Base-by-base conservation (phyloP, 2,113 vertebrate species). In the Lontra canadensis region DNA sequence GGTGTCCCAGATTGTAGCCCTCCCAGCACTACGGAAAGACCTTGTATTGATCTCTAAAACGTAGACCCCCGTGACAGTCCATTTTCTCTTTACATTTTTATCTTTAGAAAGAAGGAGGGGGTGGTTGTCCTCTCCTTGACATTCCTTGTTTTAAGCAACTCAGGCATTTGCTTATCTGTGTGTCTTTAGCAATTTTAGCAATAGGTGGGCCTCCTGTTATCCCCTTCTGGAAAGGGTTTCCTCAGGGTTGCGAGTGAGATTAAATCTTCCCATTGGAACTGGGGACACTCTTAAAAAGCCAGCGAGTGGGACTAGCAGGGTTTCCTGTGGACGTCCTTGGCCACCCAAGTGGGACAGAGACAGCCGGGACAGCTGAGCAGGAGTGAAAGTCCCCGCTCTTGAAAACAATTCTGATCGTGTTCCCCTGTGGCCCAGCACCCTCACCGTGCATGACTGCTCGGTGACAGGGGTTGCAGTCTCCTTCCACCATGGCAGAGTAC, bases 91-190 rank as follows among this genome's bases (percentile, higher is more conserved):
- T 81, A 93, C 1, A 44, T 69, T 44, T 95, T 96, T 94, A 47
- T 96, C 79, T 78, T 85, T 71, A 26, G 34, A 21, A 36, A 73
- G 52, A 31, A 44, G 52, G 31, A 44, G 69, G 79, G 36, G 47
- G 78, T 7, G 17, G 65, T 10, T 76, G 92, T 85, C 87, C 65
- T 90, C 57, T 94, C 88, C 85, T 92, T 94, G 80, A 82, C 84
- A 92, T 76, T 61, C 80, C 57, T 67, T 5, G 36, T 67, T 96
- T 87, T 88, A 47, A 96, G 80, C 80, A 59, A 49, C 10, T 26
- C 55, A 85, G 86, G 76, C 63, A 3, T 94, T 88, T 76, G 83
- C 80, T 93, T 91, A 89, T 95, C 96, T 96, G n/a, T 69, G 71
- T 7, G 47, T 31, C 42, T 29, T 49, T n/a, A 82, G 93, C 81